A percentile compares a stretch with the other conserved stretches of the same genome.
Conservation (phyloP, 2,888 invertebrate species). For the Dolichopus griseipennis region DNA sequence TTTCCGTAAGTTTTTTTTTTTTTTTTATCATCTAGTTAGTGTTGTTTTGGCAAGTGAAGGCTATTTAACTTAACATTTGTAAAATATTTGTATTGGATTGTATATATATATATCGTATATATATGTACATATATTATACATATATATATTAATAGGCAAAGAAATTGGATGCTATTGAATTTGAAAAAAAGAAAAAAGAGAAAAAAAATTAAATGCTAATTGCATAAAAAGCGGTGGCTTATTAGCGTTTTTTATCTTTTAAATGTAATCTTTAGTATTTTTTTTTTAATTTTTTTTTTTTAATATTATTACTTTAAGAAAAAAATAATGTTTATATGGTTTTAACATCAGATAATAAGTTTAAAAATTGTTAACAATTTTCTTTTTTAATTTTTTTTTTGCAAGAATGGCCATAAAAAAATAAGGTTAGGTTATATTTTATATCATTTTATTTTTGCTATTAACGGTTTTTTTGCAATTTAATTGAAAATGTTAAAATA, state of each 20-base stretch:
- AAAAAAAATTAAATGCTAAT: neutral
- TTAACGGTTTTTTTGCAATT: neutral
- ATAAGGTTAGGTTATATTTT: neutral
- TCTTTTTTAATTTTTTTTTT: neutral
- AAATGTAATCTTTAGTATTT: neutral
- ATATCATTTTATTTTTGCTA: too few species aligned
- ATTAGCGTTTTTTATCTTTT: neutral
- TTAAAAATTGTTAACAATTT: neutral
- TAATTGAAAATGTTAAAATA: neutral
- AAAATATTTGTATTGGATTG: too few species aligned
- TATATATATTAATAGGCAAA: neutral
- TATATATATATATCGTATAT: neutral
- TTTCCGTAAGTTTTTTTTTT: too few species aligned
- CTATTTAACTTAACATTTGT: neutral
- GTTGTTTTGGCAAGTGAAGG: conserved; percentile 2
- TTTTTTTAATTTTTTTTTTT: too few species aligned
- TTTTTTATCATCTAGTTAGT: conserved; percentile 2
- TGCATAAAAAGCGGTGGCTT: conserved; percentile 4
- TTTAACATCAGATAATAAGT: neutral
- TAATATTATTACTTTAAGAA: neutral
- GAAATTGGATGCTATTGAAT: neutral
- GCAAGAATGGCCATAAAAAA: neutral
- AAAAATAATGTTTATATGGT: conserved; percentile 1
- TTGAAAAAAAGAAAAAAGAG: neutral
- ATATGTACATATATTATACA: neutral